Evolutionary conservation across 2,888 invertebrate species (phyloP), one percentile per base, ranked within the genome.

Genomic region (Sisyra nigra): DNA sequence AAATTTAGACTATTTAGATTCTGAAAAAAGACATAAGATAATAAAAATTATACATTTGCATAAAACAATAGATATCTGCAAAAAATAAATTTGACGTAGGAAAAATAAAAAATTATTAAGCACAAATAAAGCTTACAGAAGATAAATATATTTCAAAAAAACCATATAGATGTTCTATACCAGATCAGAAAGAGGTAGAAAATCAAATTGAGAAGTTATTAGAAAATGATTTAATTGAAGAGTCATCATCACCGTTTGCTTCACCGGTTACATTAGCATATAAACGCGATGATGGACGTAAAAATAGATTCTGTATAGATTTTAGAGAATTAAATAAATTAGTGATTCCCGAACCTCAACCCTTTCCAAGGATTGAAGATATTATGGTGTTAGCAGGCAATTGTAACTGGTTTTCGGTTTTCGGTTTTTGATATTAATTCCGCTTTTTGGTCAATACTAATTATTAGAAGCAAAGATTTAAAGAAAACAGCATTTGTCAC

Each of bases 401-500:
- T n/a, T 34, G 11, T n/a, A n/a, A 7, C 10, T 34, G 6, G 10
- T 34, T 7, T 7, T 10, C 34, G 10, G 34, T 34, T 34, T 34
- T 7, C 30, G 7, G 30, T 30, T 30, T 8, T 30, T 8, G 30
- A 30, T 30, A 8, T 30, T 9, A 30, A 30, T 8, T 30, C 30
- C 9, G 30, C 30, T 8, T 30, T 30, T 30, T 30, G 30, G 30
- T 8, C 30, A 30, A 30, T 30, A n/a, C n/a, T n/a, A n/a, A n/a
- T n/a, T n/a, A n/a, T n/a, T n/a, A n/a, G n/a, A n/a, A n/a, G n/a
- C n/a, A n/a, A n/a, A n/a, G n/a, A n/a, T n/a, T n/a, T n/a, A n/a
- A n/a, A n/a, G n/a, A n/a, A n/a, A n/a, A 46, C 45, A 6, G 49
- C 45, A n/a, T 52, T 51, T 36, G 46, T 52, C 14, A 52, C 49